These are phyloP conservation scores for Silurus meridionalis DNA, from an alignment of 2,113 vertebrate genomes.

Conservation along the genomic window DNA sequence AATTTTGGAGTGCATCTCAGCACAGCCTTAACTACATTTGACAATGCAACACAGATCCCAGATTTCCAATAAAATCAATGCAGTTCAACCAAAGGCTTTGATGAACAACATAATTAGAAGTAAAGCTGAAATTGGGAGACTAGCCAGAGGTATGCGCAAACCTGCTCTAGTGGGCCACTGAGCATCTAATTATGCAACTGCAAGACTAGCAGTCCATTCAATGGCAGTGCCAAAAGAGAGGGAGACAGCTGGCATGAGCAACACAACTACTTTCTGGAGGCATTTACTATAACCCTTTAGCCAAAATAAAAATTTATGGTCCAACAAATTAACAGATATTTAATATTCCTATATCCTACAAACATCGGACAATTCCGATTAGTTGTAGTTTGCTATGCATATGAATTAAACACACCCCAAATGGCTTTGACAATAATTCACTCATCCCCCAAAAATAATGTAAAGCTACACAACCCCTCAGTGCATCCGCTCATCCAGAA, in stretches of 20 bases:
- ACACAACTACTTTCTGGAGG: neutral
- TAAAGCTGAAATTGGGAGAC: slow-evolving; percentile 27
- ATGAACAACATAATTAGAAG: slow-evolving; percentile 7
- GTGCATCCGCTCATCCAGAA: neutral
- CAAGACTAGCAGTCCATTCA: slow-evolving; percentile 48
- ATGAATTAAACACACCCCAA: neutral
- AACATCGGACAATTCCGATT: neutral
- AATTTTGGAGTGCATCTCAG: neutral
- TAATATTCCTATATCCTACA: neutral
- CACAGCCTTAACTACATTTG: neutral
- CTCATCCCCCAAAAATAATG: neutral
- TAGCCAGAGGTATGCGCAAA: slow-evolving; percentile 41
- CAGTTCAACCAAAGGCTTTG: slow-evolving; percentile 1
- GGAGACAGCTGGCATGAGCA: slow-evolving; percentile 28
- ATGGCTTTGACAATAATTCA: neutral
- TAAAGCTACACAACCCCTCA: neutral
- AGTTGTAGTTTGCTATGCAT: neutral
- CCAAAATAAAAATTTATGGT: neutral
- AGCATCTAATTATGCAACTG: slow-evolving; percentile 55
- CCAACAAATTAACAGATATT: neutral
- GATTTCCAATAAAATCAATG: neutral
- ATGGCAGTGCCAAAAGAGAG: slow-evolving; percentile 17
- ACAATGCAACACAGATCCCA: neutral
- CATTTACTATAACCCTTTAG: neutral
- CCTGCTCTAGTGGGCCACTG: slow-evolving; percentile 43